phyloP scores from a whole-genome alignment of 2,113 vertebrate genomes.

The Urocynchramus pylzowi region DNA sequence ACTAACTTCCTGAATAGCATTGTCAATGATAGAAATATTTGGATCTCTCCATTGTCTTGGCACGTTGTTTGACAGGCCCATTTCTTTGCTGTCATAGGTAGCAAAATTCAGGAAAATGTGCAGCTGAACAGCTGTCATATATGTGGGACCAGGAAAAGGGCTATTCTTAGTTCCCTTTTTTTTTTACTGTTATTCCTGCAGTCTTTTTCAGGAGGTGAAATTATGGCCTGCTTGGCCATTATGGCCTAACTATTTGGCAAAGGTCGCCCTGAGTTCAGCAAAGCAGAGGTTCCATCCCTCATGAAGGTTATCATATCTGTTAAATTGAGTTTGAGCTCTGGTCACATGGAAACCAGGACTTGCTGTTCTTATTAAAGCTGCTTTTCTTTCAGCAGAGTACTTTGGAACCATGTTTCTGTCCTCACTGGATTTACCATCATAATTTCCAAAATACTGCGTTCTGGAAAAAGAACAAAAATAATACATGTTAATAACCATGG shows the following conservation, averaged over 20 bases:
- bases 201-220: not conserved
- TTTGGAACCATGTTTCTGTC: not conserved
- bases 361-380: not conserved
- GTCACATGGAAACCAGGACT: not conserved
- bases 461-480: constrained; percentile 41
- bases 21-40: not conserved
- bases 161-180: not conserved
- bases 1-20: not conserved
- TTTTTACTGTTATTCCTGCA: not conserved
- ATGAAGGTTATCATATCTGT: not conserved
- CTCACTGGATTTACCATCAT: not conserved
- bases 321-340: constrained; percentile 18
- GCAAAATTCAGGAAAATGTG: not conserved
- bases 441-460: not conserved
- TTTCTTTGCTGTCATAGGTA: constrained; percentile 15
- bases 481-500: not conserved
- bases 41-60: not conserved
- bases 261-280: not conserved
- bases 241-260: not conserved
- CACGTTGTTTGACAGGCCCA: not conserved
- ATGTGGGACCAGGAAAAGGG: not conserved
- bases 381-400: not conserved
- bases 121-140: not conserved
- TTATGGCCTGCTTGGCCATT: not conserved
- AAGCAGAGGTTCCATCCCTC: not conserved